Conservation (phyloP, 2,888 invertebrate genomes). For the Deilephila elpenor region DNA sequence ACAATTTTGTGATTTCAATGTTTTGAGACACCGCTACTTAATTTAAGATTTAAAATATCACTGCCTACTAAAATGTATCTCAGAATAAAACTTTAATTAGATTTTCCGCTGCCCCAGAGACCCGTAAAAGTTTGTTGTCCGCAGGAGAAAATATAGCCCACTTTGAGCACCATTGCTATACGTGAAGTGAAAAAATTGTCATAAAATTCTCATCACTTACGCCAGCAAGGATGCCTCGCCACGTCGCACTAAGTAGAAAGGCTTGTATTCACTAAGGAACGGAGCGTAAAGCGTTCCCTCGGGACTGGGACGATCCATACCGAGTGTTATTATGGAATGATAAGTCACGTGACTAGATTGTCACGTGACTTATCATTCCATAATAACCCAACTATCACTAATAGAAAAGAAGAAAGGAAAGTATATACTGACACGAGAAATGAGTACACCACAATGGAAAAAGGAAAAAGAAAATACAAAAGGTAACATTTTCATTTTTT, state of each 20-base stretch:
- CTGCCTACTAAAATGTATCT: no score
- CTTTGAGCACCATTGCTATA: neutral
- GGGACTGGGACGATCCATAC: conserved; percentile 6
- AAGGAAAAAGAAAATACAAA: no score
- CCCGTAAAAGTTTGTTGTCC: no score
- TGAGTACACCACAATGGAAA: no score
- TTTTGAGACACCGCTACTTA: no score
- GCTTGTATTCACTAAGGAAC: conserved; percentile 35
- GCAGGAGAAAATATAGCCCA: neutral
- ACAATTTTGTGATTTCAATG: no score
- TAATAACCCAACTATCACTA: neutral
- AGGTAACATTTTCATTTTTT: no score
- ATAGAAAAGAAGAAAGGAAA: no score
- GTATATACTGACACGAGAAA: neutral
- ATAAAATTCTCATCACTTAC: conserved; percentile 13
- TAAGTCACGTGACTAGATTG: neutral
- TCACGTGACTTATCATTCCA: no score
- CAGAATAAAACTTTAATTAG: no score
- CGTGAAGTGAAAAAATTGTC: neutral
- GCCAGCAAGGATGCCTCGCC: neutral
- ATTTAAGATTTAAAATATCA: no score
- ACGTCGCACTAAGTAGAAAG: conserved; percentile 41
- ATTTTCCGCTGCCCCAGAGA: no score
- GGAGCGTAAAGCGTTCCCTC: conserved; percentile 25
- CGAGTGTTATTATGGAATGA: neutral